These are phyloP conservation scores for Cryptoprocta ferox DNA, from an alignment of 2,797 vertebrate genomes.

Conservation along the genomic window DNA sequence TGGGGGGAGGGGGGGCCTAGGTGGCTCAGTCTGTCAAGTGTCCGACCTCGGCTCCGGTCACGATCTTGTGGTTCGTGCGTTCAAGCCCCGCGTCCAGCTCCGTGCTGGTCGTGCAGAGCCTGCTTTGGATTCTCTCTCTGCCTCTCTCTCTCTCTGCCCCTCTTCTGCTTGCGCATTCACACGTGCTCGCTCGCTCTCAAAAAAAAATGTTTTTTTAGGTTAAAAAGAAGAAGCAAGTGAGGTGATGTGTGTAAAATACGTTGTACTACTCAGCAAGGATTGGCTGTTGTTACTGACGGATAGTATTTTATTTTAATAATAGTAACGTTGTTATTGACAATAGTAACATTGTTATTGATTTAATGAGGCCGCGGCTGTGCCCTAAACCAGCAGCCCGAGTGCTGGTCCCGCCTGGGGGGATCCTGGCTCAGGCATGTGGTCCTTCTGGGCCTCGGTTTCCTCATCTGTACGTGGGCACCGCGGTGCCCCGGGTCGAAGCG, in stretches of 20 bases:
- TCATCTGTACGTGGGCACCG: not conserved
- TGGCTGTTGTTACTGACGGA: not conserved
- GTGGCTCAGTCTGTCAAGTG: no score
- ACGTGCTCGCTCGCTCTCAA: no score
- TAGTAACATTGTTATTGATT: not conserved
- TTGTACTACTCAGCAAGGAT: not conserved
- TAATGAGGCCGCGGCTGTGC: not conserved
- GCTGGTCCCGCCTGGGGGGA: not conserved
- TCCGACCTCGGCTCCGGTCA: no score
- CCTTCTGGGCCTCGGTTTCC: not conserved
- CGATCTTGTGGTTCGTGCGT: no score
- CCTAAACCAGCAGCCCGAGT: not conserved
- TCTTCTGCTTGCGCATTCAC: no score
- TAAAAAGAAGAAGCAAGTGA: not conserved
- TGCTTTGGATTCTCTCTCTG: no score
- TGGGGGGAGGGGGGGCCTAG: not conserved
- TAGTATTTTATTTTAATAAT: not conserved
- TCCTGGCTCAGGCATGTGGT: accelerated
- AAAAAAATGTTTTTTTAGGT: no score
- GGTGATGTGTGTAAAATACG: not conserved
- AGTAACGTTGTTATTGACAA: not conserved
- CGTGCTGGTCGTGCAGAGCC: no score
- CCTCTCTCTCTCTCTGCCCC: no score
- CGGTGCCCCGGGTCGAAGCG: not conserved
- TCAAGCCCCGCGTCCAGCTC: no score